These are phyloP conservation scores for Anolis apletophallus DNA, from an alignment of 2,797 vertebrate species.

Conservation along the genomic window DNA sequence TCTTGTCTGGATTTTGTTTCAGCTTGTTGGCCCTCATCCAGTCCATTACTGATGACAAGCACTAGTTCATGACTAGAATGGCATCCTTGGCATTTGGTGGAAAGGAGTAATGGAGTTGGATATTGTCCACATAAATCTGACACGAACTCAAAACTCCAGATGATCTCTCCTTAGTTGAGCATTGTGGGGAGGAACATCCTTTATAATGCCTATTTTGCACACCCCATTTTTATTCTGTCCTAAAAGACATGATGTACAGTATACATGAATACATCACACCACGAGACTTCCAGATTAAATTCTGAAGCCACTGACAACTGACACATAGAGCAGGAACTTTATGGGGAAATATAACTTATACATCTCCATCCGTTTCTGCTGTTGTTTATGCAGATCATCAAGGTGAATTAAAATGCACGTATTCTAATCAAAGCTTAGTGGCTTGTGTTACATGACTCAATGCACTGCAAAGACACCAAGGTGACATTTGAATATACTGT, in stretches of 20 bases:
- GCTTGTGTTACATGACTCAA: neutral
- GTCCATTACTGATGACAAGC: too few relatives aligned
- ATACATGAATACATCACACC: neutral
- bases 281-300: neutral
- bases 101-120: too few relatives aligned
- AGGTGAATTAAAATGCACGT: neutral
- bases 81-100: too few relatives aligned
- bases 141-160: too few relatives aligned
- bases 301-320: neutral
- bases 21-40: too few relatives aligned
- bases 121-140: too few relatives aligned
- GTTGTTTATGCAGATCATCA: neutral
- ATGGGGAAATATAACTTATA: neutral
- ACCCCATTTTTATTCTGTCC: neutral
- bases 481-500: slow-evolving; percentile 5
- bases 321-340: neutral
- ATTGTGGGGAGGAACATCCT: neutral
- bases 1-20: too few relatives aligned
- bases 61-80: too few relatives aligned
- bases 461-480: slow-evolving; percentile 19
- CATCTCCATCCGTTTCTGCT: neutral
- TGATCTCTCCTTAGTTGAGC: neutral
- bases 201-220: neutral
- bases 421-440: neutral
- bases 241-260: neutral